These are phyloP conservation scores for Medauroidea extradentata DNA, from an alignment of 1,140 invertebrate genomes.

Conservation along the genomic window DNA sequence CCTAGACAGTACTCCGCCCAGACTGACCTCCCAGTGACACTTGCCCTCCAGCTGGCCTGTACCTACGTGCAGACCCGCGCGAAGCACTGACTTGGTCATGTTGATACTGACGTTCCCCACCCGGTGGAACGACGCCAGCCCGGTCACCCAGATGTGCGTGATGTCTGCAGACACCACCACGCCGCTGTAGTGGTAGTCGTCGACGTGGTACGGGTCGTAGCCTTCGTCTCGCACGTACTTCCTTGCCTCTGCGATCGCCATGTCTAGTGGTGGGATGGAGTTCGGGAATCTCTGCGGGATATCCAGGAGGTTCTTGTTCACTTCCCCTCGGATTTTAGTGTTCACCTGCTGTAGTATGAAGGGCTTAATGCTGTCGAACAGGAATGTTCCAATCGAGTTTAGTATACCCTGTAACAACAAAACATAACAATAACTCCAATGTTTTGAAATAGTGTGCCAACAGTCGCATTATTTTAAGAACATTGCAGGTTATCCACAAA, in stretches of 20 bases:
- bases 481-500: too few relatives aligned
- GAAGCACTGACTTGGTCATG: constrained; percentile 62
- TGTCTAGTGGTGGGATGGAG: constrained; percentile 78
- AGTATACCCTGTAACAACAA: constrained; percentile 50
- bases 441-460: background rate
- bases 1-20: constrained; percentile 60
- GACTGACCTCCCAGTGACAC: constrained; percentile 70
- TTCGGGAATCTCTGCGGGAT: constrained; percentile 72
- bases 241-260: constrained; percentile 66
- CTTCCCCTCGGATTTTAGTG: constrained; percentile 48
- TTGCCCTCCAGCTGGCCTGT: constrained; percentile 70
- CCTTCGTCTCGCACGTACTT: constrained; percentile 63
- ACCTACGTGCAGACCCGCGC: constrained; percentile 64
- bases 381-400: constrained; percentile 71
- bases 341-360: constrained; percentile 74
- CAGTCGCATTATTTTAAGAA: background rate
- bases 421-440: background rate
- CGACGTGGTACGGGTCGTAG: constrained; percentile 67
- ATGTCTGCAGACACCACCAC: constrained; percentile 64
- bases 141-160: constrained; percentile 68
- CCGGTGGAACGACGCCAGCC: constrained; percentile 72
- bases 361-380: constrained; percentile 82
- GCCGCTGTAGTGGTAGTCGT: constrained; percentile 63
- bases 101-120: constrained; percentile 69
- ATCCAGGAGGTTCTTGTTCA: constrained; percentile 39